These are phyloP conservation scores for Labia minor DNA, from an alignment of 2,888 invertebrate species.

Conservation along the genomic window DNA sequence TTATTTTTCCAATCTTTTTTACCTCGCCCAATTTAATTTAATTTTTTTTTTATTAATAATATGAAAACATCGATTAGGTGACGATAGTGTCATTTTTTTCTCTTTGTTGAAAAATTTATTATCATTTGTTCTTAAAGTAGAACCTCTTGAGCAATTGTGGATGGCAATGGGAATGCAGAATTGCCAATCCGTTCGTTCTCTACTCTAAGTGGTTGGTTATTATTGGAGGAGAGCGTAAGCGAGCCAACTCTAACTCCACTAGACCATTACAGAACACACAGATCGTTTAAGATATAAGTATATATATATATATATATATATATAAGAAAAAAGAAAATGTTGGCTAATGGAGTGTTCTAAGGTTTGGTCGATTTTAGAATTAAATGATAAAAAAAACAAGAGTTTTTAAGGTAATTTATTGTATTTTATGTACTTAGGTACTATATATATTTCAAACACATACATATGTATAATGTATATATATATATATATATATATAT, in stretches of 20 bases:
- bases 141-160: neutral
- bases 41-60: no score
- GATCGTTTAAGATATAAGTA: neutral
- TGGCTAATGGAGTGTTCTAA: neutral
- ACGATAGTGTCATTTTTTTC: neutral
- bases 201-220: constrained; percentile 1
- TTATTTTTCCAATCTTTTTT: no score
- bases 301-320: neutral
- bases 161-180: neutral
- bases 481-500: no score
- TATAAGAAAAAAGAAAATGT: neutral
- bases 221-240: neutral
- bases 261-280: neutral
- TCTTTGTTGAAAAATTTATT: neutral
- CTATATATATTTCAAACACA: no score
- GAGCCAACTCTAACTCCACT: no score
- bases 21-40: no score
- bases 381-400: neutral
- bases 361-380: neutral
- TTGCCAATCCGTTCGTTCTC: neutral
- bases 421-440: no score
- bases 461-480: no score
- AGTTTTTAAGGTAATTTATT: no score
- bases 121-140: neutral
- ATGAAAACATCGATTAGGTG: no score